Conservation (phyloP, 2,113 vertebrate genomes). For the Callipepla californica region DNA sequence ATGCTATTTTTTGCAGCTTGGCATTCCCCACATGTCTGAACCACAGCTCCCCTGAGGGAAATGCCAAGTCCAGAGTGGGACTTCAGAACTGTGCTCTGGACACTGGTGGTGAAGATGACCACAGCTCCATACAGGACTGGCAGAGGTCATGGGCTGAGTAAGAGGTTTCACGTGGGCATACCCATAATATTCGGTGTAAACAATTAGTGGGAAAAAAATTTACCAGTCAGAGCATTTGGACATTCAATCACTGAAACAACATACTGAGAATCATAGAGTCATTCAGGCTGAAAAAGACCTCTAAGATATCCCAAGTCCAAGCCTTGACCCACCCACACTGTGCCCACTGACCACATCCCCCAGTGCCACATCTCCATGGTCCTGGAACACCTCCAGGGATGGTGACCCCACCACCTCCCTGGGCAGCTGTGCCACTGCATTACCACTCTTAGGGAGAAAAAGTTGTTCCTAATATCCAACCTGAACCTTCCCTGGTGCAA, state of each 20-base stretch:
- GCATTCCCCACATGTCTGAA: neutral
- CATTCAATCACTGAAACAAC: neutral
- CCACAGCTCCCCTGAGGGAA: neutral
- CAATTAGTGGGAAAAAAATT: neutral
- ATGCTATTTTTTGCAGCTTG: neutral
- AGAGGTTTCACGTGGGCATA: neutral
- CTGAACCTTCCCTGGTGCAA: no score
- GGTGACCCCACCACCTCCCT: no score
- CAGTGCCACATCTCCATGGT: no score
- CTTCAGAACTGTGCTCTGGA: neutral
- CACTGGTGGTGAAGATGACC: fast-evolving
- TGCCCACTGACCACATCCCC: no score
- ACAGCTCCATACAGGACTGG: neutral
- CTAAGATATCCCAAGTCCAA: no score
- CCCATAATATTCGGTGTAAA: neutral
- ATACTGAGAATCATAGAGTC: neutral
- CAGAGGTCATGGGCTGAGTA: neutral
- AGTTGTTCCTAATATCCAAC: no score
- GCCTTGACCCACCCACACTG: no score
- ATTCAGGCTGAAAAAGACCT: no score
- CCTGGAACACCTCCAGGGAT: no score
- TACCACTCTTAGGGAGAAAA: no score
- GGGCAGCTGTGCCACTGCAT: no score
- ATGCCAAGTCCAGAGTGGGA: neutral
- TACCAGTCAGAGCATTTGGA: neutral